phyloP scores from a whole-genome alignment of 2,797 vertebrate genomes.

The Delichon dasypus region DNA sequence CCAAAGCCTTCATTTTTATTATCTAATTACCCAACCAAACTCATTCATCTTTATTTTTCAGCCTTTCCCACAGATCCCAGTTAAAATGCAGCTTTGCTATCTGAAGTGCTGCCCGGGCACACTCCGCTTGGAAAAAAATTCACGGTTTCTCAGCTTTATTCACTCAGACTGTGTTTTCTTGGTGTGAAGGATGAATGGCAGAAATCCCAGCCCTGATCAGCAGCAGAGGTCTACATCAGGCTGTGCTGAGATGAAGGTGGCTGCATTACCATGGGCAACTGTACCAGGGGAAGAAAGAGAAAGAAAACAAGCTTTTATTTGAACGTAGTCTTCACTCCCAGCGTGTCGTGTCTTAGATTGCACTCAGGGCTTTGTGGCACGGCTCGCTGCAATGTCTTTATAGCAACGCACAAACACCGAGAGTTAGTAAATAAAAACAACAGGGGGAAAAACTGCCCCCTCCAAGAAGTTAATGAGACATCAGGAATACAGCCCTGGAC shows the following conservation, averaged over 20 bases:
- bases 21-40: constrained; percentile 35
- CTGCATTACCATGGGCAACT: not conserved
- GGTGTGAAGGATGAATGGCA: not conserved
- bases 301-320: not conserved
- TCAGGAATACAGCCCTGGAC: not conserved
- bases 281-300: not conserved
- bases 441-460: no score
- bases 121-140: not conserved
- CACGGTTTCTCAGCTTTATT: not conserved
- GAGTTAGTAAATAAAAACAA: constrained; percentile 6
- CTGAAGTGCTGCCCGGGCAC: not conserved
- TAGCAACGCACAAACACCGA: not conserved
- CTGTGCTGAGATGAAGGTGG: not conserved
- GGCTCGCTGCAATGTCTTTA: not conserved
- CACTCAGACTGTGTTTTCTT: not conserved
- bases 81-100: constrained; percentile 13
- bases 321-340: not conserved
- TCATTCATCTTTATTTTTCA: constrained; percentile 55
- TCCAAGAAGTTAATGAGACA: not conserved
- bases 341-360: not conserved
- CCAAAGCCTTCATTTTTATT: constrained; percentile 54
- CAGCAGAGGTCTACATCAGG: not conserved
- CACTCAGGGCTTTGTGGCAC: not conserved
- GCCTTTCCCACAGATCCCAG: not conserved
- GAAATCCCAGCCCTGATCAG: not conserved